These are phyloP conservation scores for Poliocrania exsul DNA, from an alignment of 2,797 vertebrate species.

Conservation along the genomic window DNA sequence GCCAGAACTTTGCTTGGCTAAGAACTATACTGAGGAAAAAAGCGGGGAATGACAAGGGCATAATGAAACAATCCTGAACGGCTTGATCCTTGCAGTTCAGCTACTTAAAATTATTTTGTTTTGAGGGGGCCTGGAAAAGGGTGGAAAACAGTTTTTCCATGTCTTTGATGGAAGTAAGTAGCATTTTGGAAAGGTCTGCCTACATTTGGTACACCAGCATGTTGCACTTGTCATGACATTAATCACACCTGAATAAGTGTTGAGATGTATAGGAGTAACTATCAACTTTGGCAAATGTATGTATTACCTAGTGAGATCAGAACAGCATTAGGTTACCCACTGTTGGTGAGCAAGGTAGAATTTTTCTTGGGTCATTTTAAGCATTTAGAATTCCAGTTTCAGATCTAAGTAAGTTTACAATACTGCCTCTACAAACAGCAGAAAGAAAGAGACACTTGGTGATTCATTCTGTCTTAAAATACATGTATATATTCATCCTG, in stretches of 20 bases:
- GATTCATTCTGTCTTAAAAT: slow-evolving; percentile 43
- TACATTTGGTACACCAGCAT: neutral
- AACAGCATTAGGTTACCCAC: neutral
- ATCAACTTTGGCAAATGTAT: neutral
- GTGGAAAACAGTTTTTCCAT: neutral
- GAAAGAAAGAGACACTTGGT: neutral
- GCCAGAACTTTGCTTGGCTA: neutral
- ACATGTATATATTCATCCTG: neutral
- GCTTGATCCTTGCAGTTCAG: neutral
- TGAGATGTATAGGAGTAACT: neutral
- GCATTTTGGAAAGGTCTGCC: neutral
- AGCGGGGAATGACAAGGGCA: neutral
- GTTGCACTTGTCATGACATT: neutral
- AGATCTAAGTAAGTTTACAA: neutral
- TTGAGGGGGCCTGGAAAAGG: neutral
- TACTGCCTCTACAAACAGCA: neutral
- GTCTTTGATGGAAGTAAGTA: neutral
- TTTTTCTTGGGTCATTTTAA: neutral
- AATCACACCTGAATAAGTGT: neutral
- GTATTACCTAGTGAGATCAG: neutral
- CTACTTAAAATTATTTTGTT: neutral
- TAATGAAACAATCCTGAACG: neutral
- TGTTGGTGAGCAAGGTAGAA: neutral
- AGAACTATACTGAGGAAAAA: neutral
- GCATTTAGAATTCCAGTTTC: slow-evolving; percentile 10